Base-by-base conservation (phyloP, 1,140 invertebrate genomes). In the Onthophagus taurus region DNA sequence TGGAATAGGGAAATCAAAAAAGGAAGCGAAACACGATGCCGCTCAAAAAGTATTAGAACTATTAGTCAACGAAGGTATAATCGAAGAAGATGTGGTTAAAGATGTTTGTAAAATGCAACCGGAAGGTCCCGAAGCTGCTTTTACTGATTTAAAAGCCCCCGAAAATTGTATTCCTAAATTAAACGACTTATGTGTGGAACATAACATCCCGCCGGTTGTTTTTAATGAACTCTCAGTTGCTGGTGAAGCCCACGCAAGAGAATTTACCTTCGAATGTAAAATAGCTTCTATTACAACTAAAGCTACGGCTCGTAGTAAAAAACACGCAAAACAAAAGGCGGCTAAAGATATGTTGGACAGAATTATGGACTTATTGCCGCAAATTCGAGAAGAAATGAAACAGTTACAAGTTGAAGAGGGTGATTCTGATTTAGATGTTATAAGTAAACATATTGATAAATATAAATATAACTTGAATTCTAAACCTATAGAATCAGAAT, bases 171-270 rank as follows among this genome's bases (percentile, higher is more conserved):
- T 60, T 12, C 50, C 51, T 48, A 47, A 41, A 26, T 58, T 66
- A n/a, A 46, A 68, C 55, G 65, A 67, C 24, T 57, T 84, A 2
- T 85, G 83, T 53, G 62, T 71, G 42, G 72, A 76, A 46, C 74
- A 77, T 50, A 71, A 76, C 45, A 69, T 83, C 37, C 68, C 72
- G 11, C 66, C 71, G 4, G 82, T 82, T 4, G 60, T 64, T 9
- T 88, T 84, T 59, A 63, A 74, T 18, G 70, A 74, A 31, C 60
- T 70, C n/a, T 69, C 67, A 4, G 80, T 82, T 53, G 70, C 79
- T 50, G 83, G 83, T n/a, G 77, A 79, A 17, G 75, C 83, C 6
- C 80, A 83, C 61, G 74, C 74, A 14, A 74, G 77, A 61, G 63
- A 75, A 26, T 83, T 84, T 55, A 77, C 78, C 9, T 75, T 81